Base-by-base conservation (phyloP, 2,888 invertebrate species). In the Arctia plantaginis region DNA sequence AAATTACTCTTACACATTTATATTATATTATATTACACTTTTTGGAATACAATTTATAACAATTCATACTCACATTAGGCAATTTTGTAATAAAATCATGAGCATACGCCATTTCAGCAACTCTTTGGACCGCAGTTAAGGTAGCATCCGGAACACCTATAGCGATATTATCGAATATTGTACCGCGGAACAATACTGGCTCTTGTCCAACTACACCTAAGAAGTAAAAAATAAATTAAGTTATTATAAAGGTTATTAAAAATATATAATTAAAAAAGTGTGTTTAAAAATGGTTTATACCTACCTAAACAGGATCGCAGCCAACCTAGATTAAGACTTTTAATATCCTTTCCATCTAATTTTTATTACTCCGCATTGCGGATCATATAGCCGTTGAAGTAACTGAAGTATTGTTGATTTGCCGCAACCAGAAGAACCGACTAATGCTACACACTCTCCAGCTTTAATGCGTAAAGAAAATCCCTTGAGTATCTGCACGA, bases 151-250 rank as follows among this genome's bases (percentile, higher is more conserved):
- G 97, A 83, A 96, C 96, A 18, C 98, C 98, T 86, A 98, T 98
- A 0, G 97, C 93, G 77, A 97, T 97, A 83, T 97, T 97, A 44
- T 97, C 96, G 44, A 96, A 96, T 80, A 99, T 98, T 15, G 97
- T 97, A 44, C 98, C 97, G 74, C 97, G 97, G 92, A 99, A 99
- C 20, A 99, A 94, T 1, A 98, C 97, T 0, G 98, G 99, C 84
- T 99, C 99, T 93, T 99, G 99, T 0, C 98, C 98, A 0, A 99
- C 98, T 35, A 98, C 97, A 67, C 98, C 96, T 68, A 33, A 15
- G 33, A 51, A 68, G 23, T 47, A 12, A 33, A 47, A 68, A 27
- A 18, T n/a, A 41, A 41, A 18, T 67, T 67, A 20, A 30, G 15
- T 27, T 20, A 10, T 47, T 30, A 10, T 0, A 47, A 47, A 20